Conservation (phyloP, 1,140 invertebrate genomes). For the Sarcophaga bullata region DNA sequence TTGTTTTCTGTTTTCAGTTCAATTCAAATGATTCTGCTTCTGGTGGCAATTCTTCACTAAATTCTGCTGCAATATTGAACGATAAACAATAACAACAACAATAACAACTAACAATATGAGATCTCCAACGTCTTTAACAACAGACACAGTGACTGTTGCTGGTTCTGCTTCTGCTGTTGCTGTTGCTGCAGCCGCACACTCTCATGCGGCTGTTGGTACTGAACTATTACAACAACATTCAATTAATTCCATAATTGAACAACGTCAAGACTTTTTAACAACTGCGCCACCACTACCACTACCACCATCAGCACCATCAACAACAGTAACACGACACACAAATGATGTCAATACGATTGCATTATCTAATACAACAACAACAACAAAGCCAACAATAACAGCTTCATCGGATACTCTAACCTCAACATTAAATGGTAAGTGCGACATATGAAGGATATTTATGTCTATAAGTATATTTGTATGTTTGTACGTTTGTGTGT, state of each 20-base stretch:
- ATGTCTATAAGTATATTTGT: neutral
- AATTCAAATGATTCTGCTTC: slow-evolving; percentile 35
- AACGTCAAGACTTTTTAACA: slow-evolving; percentile 54
- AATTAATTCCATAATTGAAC: slow-evolving; percentile 68
- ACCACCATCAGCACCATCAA: neutral
- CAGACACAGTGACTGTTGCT: slow-evolving; percentile 1
- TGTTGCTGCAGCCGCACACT: neutral
- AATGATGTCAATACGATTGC: neutral
- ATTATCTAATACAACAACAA: neutral
- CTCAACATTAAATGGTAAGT: slow-evolving; percentile 59
- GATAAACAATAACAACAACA: slow-evolving; percentile 3
- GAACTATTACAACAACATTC: slow-evolving; percentile 68
- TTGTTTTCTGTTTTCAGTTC: slow-evolving; percentile 8
- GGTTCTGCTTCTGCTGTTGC: slow-evolving; percentile 11
- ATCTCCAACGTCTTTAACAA: slow-evolving; percentile 30
- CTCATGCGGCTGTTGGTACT: slow-evolving; percentile 44
- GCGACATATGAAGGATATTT: neutral
- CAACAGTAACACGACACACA: neutral
- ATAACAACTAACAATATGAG: slow-evolving; percentile 6
- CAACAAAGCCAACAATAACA: slow-evolving; percentile 35
- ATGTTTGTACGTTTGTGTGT: neutral
- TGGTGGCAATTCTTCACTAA: slow-evolving; percentile 10
- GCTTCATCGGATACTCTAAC: slow-evolving; percentile 53
- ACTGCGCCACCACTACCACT: neutral
- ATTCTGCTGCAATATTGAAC: neutral